These are phyloP conservation scores for Protaetia brevitarsis DNA, from an alignment of 1,140 invertebrate species.

Conservation along the genomic window DNA sequence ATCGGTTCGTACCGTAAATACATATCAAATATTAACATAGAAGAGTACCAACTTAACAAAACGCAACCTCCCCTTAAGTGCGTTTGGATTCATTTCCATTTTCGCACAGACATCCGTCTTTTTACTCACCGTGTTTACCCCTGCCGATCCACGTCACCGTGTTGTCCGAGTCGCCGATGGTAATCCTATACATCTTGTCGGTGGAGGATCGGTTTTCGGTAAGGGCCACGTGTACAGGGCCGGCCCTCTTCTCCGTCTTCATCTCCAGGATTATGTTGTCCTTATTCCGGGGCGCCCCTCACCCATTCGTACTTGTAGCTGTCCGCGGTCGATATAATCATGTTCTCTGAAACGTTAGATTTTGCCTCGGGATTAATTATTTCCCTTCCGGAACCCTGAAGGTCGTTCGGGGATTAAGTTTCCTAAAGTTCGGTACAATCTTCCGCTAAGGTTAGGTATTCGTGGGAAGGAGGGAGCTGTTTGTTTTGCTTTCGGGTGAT, in stretches of 20 bases:
- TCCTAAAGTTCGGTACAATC: no score
- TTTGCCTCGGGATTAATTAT: conserved; percentile 8
- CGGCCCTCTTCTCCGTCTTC: conserved; percentile 47
- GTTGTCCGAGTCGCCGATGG: conserved; percentile 54
- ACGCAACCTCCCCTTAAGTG: no score
- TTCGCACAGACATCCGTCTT: not conserved
- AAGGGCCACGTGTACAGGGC: conserved; percentile 58
- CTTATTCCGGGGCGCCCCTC: conserved; percentile 60
- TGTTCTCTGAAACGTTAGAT: conserved; percentile 52
- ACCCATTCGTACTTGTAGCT: conserved; percentile 61
- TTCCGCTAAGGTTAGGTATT: no score
- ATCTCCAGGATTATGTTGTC: conserved; percentile 60
- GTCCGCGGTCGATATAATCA: conserved; percentile 59
- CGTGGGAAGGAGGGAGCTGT: no score
- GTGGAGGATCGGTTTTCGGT: conserved; percentile 51
- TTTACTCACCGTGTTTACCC: conserved; percentile 59
- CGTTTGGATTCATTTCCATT: no score
- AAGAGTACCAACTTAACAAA: no score
- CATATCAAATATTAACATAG: no score
- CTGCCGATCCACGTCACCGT: conserved; percentile 57
- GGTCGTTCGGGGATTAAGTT: no score
- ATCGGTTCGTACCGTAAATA: no score
- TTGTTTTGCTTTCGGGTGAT: no score
- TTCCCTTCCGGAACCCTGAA: not conserved
- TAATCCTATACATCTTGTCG: conserved; percentile 59